Evolutionary conservation across 2,888 invertebrate genomes (phyloP), one percentile per base, ranked within the genome.

Genomic region (Zele albiditarsus): DNA sequence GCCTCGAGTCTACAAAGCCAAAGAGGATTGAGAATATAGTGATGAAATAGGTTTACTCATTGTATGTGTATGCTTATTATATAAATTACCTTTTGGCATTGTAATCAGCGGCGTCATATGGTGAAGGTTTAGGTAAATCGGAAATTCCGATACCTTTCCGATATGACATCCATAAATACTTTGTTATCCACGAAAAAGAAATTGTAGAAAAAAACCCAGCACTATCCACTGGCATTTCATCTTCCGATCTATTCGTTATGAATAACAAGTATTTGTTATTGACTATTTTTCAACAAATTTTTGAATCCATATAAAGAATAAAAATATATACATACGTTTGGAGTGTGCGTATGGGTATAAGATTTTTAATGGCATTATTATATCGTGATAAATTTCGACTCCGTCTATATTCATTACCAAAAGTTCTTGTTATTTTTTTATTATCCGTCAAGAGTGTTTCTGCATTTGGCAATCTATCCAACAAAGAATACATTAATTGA

Each of bases 111-210:
- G 89, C 87, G 75, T 92, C 92, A 57, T 88, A 85, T 5, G 90
- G 87, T 6, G 91, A 90, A 75, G 91, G 77, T 78, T 80, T 77
- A 81, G 90, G 84, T 27, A 91, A 80, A 75, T 90, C 89, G 0
- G 89, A 85, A 20, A 87, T 78, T 2, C 85, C 85, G 1, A 91
- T 84, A n/a, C 91, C 91, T 57, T 87, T 86, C 57, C 87, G 87
- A 81, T 90, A 91, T 1, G 91, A 90, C 58, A 88, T 88, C 89
- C 90, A 90, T 87, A 92, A 89, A 70, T 91, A 89, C 5, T 85
- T 85, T 0, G 91, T 90, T 80, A 92, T 85, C 92, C 92, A 92
- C 28, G 90, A 88, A 78, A 90, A 90, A 20, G 90, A 90, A 57
- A 91, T 85, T 77, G 90, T 90, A 3, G 91, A 91, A 79, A 91